Base-by-base conservation (phyloP, 2,888 invertebrate genomes). In the Cybosia mesomella region DNA sequence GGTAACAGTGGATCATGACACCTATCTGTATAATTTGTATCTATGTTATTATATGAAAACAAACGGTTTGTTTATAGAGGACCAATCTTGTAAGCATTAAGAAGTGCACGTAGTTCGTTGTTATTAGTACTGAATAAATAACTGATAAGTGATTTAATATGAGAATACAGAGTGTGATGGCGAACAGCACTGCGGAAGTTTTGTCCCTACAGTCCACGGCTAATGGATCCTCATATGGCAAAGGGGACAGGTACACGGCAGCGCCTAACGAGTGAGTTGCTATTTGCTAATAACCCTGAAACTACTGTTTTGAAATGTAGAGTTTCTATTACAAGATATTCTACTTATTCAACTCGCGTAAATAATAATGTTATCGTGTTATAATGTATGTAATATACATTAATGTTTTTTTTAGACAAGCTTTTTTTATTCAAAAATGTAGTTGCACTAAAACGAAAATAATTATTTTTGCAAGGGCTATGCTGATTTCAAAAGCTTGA, bases 221-320 rank as follows among this genome's bases (percentile, higher is more conserved):
- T n/a, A 91, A 89, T 73, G 91, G 91, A 21, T 89, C 92, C n/a
- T 89, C 92, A 4, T 94, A 93, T 75, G 93, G 93, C 64, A 92
- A 91, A 85, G 94, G 94, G 53, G 94, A 94, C 78, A 89, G 94
- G 86, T 89, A 92, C 74, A 93, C 94, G 2, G 93, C 94, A 61
- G 94, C 94, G 49, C 94, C 94, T 58, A 95, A 94, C 76, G 94
- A 93, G 94, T 94, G 85, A 95, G 94, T 93, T 86, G 58, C 15
- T n/a, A 49, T 49, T 58, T 57, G 15, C 10, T 24, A 58, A 32
- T 21, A n/a, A 64, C 43, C 11, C 13, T 22, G 28, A 11, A 13
- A 39, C 28, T 21, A n/a, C 24, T 63, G 36, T 21, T 54, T 11
- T 58, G 32, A 59, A n/a, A 24, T n/a, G 18, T 22, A 21, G 7